Base-by-base conservation (phyloP, 2,113 vertebrate genomes). In the Lethenteron camtschaticum region DNA sequence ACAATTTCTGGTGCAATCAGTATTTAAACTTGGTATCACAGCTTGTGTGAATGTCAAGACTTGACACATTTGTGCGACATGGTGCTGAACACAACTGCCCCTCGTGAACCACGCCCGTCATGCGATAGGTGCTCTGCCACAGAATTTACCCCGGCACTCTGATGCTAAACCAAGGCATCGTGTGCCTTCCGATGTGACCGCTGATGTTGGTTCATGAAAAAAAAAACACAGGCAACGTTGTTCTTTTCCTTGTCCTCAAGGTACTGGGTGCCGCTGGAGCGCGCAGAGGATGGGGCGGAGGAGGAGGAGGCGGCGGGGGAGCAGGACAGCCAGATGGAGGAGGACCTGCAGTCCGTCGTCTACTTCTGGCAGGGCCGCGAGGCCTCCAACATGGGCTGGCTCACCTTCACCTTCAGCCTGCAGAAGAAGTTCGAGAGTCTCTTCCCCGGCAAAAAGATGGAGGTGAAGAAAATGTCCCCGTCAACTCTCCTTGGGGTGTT, bases 391-490 rank as follows among this genome's bases (percentile, higher is more conserved):
- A 66, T 66, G 63, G 63, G 63, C 9, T 66, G 63, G 63, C 63
- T 66, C n/a, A 66, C 63, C 63, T 66, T 66, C 63, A 66, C 63
- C 24, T 66, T 66, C 10, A 66, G 63, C 63, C 63, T 66, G 10
- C 63, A 66, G 9, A 66, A 66, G 63, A 66, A 66, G 63, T 66
- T 66, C 2, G 63, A 66, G 10, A 66, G 63, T 20, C 63, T 66
- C 24, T 66, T 66, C 24, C 63, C 63, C 9, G 63, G 63, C 63
- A 66, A n/a, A 8, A 99, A 95, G 73, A 81, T 99, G 68, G 90
- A 96, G 88, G 94, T 82, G 69, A 73, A 55, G 58, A 3, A 16
- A 56, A 41, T 41, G 56, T 13, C 69, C 24, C 6, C 24, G 56
- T 57, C 55, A 12, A 12, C 20, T 59, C 56, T 14, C 9, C 10